phyloP scores from a whole-genome alignment of 1,140 invertebrate genomes.

The Drosophila nikananu region DNA sequence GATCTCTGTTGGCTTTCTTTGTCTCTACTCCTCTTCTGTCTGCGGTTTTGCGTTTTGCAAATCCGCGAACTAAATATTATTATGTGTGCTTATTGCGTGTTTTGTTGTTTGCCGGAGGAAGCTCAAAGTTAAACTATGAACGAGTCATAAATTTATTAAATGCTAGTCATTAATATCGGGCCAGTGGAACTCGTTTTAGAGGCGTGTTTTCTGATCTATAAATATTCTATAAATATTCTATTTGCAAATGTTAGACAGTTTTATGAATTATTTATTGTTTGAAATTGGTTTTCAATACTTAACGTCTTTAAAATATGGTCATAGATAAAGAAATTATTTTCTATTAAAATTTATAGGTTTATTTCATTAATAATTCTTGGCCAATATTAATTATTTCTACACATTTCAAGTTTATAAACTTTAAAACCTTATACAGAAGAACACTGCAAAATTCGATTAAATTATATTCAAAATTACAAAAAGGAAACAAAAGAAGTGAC shows the following conservation, averaged over 20 bases:
- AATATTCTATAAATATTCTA: neutral
- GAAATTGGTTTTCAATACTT: no score
- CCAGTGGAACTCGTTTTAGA: conserved; percentile 7
- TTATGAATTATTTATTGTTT: conserved; percentile 8
- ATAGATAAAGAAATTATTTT: neutral
- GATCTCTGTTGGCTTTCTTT: conserved; percentile 53
- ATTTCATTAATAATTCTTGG: neutral
- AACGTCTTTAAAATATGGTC: no score
- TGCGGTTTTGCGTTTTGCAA: conserved; percentile 34
- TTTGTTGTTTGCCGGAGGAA: conserved; percentile 21
- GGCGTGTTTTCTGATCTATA: conserved; percentile 5
- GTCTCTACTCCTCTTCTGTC: conserved; percentile 34
- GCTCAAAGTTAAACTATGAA: conserved; percentile 23
- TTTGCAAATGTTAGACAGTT: neutral
- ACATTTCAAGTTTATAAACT: neutral
- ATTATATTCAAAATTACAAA: neutral
- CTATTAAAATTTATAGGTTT: neutral
- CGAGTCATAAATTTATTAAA: conserved; percentile 9
- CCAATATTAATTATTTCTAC: neutral
- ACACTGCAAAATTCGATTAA: no score
- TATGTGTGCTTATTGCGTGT: conserved; percentile 43
- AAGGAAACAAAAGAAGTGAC: no score
- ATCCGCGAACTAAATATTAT: conserved; percentile 22
- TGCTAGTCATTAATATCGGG: neutral
- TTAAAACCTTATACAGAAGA: no score